Percentiles rank a stretch among this genome's conserved stretches.
Evolutionary conservation across 2,888 invertebrate species (phyloP).

Genomic region (Andrena fulva): DNA sequence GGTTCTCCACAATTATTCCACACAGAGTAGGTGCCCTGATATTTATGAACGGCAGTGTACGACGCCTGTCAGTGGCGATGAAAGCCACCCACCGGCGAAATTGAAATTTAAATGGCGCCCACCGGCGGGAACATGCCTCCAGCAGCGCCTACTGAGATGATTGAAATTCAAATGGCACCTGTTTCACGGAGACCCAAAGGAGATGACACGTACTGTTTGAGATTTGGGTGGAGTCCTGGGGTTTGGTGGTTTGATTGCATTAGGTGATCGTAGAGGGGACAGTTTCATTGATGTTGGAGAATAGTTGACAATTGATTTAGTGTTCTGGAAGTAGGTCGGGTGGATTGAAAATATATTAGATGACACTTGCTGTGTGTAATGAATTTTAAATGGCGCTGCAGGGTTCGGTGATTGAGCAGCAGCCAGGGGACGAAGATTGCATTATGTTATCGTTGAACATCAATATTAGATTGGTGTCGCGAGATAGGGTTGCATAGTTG

Average conservation of each 20-base stretch:
- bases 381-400: background rate
- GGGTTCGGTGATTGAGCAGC: conserved; percentile 2
- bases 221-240: background rate
- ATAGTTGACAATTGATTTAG: background rate
- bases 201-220: conserved; percentile 32
- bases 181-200: conserved; percentile 25
- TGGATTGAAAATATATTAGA: background rate
- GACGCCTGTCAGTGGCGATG: conserved; percentile 13
- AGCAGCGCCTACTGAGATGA: conserved; percentile 26
- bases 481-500: too few relatives aligned
- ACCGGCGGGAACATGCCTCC: conserved; percentile 1
- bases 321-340: conserved; percentile 6
- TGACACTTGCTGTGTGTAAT: background rate
- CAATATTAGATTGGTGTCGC: too few relatives aligned
- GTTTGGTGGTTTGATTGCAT: background rate
- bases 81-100: conserved; percentile 16
- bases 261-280: background rate
- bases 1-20: too few relatives aligned
- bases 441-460: background rate
- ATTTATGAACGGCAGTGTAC: background rate
- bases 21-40: too few relatives aligned
- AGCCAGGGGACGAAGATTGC: background rate
- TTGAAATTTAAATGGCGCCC: conserved; percentile 43
- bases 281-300: too few relatives aligned
- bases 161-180: conserved; percentile 44